Conservation (phyloP, 2,888 invertebrate species). For the Drosophila setosimentum region DNA sequence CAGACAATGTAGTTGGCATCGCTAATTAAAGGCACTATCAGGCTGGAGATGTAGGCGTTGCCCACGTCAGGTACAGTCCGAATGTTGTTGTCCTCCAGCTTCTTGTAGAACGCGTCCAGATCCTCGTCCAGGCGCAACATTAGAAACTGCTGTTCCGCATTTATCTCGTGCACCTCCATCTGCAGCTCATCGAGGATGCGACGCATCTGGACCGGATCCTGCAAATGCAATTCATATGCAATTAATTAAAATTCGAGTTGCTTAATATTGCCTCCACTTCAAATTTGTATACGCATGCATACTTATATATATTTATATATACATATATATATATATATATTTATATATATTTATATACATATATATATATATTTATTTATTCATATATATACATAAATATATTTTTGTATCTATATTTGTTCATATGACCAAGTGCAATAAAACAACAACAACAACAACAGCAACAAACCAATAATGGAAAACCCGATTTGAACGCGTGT, state of each 20-base stretch:
- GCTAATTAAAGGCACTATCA: slow-evolving; percentile 74
- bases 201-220: slow-evolving; percentile 79
- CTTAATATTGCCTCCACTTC: background rate
- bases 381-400: background rate
- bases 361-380: background rate
- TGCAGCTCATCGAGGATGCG: slow-evolving; percentile 82
- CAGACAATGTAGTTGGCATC: slow-evolving; percentile 60
- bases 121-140: slow-evolving; percentile 75
- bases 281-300: background rate
- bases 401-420: background rate
- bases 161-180: slow-evolving; percentile 83
- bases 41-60: slow-evolving; percentile 75
- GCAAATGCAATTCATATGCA: background rate
- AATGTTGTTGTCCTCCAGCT: slow-evolving; percentile 69
- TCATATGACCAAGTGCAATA: slow-evolving; percentile 21
- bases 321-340: background rate
- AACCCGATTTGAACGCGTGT: slow-evolving; percentile 4
- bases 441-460: slow-evolving; percentile 18
- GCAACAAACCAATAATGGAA: slow-evolving; percentile 2
- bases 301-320: background rate
- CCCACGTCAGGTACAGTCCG: slow-evolving; percentile 61
- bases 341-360: background rate
- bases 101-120: slow-evolving; percentile 76
- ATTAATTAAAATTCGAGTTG: background rate
- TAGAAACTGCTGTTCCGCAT: slow-evolving; percentile 82